Evolutionary conservation across 2,797 vertebrate genomes (phyloP).

Genomic region (Lagorchestes hirsutus): DNA sequence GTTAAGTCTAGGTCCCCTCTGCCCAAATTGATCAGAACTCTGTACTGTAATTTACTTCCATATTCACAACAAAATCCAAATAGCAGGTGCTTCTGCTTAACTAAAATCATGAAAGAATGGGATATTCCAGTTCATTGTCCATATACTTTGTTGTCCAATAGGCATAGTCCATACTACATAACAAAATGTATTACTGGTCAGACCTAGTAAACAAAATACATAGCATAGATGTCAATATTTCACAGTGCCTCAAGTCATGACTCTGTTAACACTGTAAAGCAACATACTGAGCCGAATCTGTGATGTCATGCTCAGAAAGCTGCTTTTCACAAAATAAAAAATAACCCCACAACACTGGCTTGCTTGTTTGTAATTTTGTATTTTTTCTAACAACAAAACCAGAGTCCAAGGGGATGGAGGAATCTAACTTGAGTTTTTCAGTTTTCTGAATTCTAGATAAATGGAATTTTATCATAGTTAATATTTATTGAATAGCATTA

Average conservation of each 20-base stretch:
- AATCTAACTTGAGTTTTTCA: neutral
- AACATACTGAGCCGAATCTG: neutral
- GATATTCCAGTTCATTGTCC: neutral
- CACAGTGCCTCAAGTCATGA: neutral
- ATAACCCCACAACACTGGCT: neutral
- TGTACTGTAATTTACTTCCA: neutral
- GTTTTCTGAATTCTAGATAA: constrained; percentile 37
- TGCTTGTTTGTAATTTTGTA: neutral
- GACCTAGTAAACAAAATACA: neutral
- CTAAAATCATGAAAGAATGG: neutral
- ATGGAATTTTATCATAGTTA: constrained; percentile 10
- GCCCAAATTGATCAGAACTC: neutral
- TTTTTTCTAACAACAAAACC: neutral
- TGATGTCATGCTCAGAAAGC: neutral
- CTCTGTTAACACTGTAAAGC: neutral
- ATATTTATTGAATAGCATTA: constrained; percentile 2
- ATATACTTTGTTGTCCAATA: neutral
- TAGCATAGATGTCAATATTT: neutral
- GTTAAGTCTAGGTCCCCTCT: neutral
- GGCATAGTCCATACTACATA: neutral
- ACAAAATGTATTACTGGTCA: neutral
- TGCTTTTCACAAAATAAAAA: neutral
- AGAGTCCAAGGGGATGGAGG: neutral
- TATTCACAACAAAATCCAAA: neutral
- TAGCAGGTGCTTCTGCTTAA: neutral